Base-by-base conservation (phyloP, 2,797 vertebrate genomes). In the Melanogrammus aeglefinus region DNA sequence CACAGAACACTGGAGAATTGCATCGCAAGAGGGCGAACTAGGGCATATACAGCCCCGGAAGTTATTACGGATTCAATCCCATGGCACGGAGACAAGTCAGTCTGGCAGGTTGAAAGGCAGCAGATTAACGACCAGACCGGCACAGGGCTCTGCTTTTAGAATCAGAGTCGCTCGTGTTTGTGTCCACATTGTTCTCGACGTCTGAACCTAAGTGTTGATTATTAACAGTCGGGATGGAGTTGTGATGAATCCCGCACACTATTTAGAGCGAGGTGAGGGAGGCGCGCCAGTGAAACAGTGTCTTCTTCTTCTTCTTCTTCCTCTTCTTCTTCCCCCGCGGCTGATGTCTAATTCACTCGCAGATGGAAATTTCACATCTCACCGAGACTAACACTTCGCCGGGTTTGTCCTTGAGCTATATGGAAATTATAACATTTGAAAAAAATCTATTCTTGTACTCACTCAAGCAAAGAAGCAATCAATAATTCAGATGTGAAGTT, bases 401-500 rank as follows among this genome's bases (percentile, higher is more conserved):
- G 66, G 66, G 75, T 84, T 87, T 88, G 78, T 80, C 86, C 83
- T 75, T 82, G 74, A 79, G 90, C 86, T 82, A 72, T 84, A 87
- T 88, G 80, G 83, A 88, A 88, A 92, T 86, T 78, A 85, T 76
- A 84, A 76, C 80, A 84, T 91, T 87, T 85, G 78, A 87, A 88
- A 90, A 90, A 80, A 85, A 35, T 88, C 82, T 89, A 84, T 88
- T 87, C 91, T 84, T 85, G 81, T 81, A 75, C 83, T 77, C 75
- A 77, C 78, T 83, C 79, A 74, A 81, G 82, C 82, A 86, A 88
- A 82, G 84, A 84, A 18, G 29, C 78, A 83, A 89, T 93, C 85
- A 90, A 91, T 91, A 90, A 91, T 91, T 92, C 83, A 92, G 85
- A 90, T 81, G 75, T 81, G 57, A 75, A 57, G 33, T 75, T 81